phyloP scores from a whole-genome alignment of 2,888 invertebrate species.

The Agriopis aurantiaria region DNA sequence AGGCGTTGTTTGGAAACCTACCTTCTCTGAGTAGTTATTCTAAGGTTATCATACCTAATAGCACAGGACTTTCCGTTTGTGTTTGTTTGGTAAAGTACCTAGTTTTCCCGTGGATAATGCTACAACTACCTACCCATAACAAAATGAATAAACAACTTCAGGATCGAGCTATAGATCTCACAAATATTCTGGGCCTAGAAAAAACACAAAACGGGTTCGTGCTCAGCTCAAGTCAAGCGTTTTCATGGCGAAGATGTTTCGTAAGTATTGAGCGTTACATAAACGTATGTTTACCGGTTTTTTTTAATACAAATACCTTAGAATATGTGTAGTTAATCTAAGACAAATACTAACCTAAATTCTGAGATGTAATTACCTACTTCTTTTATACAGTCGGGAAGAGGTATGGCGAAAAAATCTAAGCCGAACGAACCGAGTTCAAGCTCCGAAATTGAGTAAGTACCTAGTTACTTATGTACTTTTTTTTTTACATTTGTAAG shows the following conservation, averaged over 20 bases:
- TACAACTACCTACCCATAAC: background rate
- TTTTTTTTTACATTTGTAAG: no score
- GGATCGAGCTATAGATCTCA: background rate
- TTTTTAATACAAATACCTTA: no score
- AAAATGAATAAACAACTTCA: background rate
- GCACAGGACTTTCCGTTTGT: no score
- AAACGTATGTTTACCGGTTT: background rate
- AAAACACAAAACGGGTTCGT: background rate
- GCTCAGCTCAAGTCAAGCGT: conserved; percentile 1
- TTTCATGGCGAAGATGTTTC: background rate
- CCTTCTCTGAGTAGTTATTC: no score
- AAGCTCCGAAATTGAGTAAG: background rate
- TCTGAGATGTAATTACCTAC: no score
- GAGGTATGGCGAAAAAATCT: background rate
- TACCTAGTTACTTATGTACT: no score
- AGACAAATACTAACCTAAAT: no score
- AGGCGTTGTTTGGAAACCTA: no score
- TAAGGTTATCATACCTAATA: no score
- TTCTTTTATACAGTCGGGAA: background rate
- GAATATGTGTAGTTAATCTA: no score
- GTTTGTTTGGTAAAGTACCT: no score
- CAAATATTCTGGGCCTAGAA: background rate
- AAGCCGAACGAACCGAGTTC: background rate
- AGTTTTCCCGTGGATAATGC: no score
- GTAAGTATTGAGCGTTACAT: conserved; percentile 3